Conservation (phyloP, 2,797 vertebrate genomes). For the Bradypodion ventrale region DNA sequence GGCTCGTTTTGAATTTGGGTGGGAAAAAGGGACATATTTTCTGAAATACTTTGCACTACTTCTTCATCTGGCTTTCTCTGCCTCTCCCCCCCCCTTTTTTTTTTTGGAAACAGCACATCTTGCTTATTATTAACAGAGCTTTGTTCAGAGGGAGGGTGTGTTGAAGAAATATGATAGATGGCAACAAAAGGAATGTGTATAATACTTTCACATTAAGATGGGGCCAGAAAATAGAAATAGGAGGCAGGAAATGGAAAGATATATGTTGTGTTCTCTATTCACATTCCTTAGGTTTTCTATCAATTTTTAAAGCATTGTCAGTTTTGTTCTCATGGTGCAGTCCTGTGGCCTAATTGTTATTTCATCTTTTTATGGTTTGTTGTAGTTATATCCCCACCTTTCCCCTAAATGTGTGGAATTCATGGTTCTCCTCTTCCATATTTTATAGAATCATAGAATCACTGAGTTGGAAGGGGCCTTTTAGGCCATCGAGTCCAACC, state of each 20-base stretch:
- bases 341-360: neutral
- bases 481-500: too few species aligned
- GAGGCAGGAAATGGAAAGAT: constrained; percentile 54
- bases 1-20: constrained; percentile 18
- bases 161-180: constrained; percentile 43
- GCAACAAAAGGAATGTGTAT: constrained; percentile 36
- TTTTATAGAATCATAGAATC: too few species aligned
- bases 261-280: neutral
- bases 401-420: too few species aligned
- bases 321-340: neutral
- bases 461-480: too few species aligned
- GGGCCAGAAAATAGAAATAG: constrained; percentile 36
- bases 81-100: neutral
- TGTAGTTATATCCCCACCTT: neutral
- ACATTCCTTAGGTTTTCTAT: neutral
- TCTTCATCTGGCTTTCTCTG: constrained; percentile 23
- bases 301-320: neutral
- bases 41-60: constrained; percentile 12
- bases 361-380: neutral
- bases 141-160: neutral
- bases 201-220: constrained; percentile 34
- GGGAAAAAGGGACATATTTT: constrained; percentile 13
- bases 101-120: constrained; percentile 34
- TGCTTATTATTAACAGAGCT: constrained; percentile 55
- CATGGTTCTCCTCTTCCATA: too few species aligned